Conservation (phyloP, 1,140 invertebrate species). For the Portunus trituberculatus region DNA sequence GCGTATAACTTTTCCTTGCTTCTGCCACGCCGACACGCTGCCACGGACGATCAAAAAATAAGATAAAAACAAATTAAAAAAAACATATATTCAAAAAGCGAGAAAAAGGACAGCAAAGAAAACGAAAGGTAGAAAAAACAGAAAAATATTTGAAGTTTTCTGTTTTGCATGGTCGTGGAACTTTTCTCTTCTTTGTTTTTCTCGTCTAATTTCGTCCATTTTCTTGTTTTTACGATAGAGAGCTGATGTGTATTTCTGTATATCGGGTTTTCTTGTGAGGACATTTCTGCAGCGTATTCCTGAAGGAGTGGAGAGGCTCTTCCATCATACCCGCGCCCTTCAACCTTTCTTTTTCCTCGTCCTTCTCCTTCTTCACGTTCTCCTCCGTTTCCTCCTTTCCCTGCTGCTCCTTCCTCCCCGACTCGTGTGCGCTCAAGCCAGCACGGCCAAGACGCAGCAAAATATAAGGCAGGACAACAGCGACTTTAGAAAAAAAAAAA, state of each 20-base stretch:
- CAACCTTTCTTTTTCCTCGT: not conserved
- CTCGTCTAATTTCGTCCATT: not conserved
- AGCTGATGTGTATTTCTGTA: not conserved
- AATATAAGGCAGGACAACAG: constrained; percentile 13
- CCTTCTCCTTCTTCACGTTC: not conserved
- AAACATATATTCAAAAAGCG: too few relatives aligned
- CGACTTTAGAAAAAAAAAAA: not conserved
- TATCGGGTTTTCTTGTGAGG: not conserved
- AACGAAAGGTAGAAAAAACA: too few relatives aligned
- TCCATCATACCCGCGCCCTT: not conserved
- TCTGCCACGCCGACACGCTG: not conserved
- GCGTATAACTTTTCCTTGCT: not conserved
- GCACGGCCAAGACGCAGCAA: not conserved
- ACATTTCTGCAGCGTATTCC: not conserved
- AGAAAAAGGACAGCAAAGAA: too few relatives aligned
- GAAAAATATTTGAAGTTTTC: too few relatives aligned
- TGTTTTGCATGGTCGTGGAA: too few relatives aligned
- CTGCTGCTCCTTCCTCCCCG: not conserved
- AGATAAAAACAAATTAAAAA: not conserved
- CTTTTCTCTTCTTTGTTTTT: not conserved
- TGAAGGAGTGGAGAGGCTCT: not conserved
- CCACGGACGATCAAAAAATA: not conserved
- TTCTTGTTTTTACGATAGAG: not conserved
- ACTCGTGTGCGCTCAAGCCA: not conserved
- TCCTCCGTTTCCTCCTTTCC: not conserved